A percentile compares a stretch with the other conserved stretches of the same genome.
These are phyloP conservation scores for Stegastes partitus DNA, from an alignment of 2,113 vertebrate genomes.

Conservation along the genomic window DNA sequence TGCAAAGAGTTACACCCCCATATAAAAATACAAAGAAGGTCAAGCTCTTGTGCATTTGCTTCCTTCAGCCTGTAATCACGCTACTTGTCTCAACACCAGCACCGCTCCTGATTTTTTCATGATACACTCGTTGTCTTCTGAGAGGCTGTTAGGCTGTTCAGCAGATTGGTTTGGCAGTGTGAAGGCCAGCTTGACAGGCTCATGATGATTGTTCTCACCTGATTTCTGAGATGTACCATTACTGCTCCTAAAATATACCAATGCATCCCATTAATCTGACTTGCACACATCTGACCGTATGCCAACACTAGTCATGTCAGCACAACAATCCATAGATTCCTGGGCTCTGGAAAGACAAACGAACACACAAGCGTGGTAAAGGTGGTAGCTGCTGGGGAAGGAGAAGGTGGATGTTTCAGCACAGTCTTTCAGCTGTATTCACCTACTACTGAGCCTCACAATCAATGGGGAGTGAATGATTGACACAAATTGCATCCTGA, in stretches of 20 bases:
- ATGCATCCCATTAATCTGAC: background rate
- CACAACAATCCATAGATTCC: no score
- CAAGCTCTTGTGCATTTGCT: background rate
- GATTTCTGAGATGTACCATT: background rate
- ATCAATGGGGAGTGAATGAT: slow-evolving; percentile 27
- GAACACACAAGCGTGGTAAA: background rate
- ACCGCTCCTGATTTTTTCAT: slow-evolving; percentile 2
- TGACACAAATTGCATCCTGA: slow-evolving; percentile 49
- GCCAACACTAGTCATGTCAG: no score
- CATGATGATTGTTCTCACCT: slow-evolving; percentile 9
- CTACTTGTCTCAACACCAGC: background rate
- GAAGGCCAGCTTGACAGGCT: background rate
- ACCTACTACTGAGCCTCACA: background rate
- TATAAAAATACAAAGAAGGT: background rate
- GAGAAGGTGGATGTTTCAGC: slow-evolving; percentile 14
- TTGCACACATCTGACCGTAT: background rate
- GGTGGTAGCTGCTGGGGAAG: background rate
- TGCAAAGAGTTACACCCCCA: background rate
- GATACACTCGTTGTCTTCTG: background rate
- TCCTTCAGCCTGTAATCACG: background rate
- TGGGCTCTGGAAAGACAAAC: background rate
- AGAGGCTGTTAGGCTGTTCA: background rate
- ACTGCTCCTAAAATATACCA: background rate
- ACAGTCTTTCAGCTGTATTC: background rate
- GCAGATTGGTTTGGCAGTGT: background rate